phyloP scores from a whole-genome alignment of 2,888 invertebrate species.

The Zygaena filipendulae region DNA sequence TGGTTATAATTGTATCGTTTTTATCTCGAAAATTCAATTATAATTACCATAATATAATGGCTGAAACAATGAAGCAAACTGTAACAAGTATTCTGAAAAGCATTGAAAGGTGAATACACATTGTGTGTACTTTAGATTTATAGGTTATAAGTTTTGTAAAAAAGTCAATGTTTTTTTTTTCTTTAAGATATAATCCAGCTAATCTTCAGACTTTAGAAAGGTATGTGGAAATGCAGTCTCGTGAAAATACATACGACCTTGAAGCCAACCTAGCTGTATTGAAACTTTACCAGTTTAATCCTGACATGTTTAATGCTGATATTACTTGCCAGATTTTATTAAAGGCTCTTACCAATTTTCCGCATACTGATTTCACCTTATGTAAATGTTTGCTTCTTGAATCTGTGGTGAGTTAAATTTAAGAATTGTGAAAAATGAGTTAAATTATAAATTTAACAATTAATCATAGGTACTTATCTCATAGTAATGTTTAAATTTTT shows the following conservation, averaged over 20 bases:
- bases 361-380: conserved; percentile 96
- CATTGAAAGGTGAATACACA: conserved; percentile 81
- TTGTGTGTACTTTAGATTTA: too few species aligned
- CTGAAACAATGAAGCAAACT: conserved; percentile 86
- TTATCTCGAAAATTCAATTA: too few species aligned
- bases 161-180: conserved; percentile 2
- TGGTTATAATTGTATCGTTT: too few species aligned
- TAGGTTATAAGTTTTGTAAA: conserved; percentile 5
- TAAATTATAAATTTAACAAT: neutral
- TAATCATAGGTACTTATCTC: too few species aligned
- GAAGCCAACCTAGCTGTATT: conserved; percentile 97
- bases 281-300: conserved; percentile 97
- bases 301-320: conserved; percentile 83
- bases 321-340: conserved; percentile 91
- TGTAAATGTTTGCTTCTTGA: conserved; percentile 96
- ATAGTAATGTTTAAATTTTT: too few species aligned
- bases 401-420: conserved; percentile 41
- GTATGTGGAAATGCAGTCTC: conserved; percentile 93
- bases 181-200: conserved; percentile 92
- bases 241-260: conserved; percentile 94
- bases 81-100: conserved; percentile 89
- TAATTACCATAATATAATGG: too few species aligned
- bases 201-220: conserved; percentile 90
- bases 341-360: conserved; percentile 96
- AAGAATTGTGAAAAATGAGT: neutral